Evolutionary conservation across 2,797 vertebrate genomes (phyloP).

Genomic region (Danio kyathit): DNA sequence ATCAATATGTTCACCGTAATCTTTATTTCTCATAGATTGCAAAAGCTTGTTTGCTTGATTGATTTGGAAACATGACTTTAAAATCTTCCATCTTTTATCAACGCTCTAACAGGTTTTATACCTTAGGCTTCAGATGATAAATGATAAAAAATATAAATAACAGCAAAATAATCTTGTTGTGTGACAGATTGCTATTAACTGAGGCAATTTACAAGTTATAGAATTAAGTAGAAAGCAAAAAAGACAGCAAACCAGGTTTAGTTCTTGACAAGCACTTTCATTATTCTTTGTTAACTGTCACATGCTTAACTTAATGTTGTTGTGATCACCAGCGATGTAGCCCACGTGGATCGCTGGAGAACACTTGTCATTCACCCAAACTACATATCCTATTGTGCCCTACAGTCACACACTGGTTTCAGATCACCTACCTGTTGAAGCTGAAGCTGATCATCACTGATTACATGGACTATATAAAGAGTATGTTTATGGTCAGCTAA

Average conservation of each 20-base stretch:
- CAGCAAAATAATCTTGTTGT: neutral
- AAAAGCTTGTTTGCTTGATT: neutral
- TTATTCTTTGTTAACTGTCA: slow-evolving; percentile 78
- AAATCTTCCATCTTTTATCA: neutral
- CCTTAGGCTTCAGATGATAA: neutral
- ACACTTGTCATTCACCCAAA: no score
- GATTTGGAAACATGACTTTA: neutral
- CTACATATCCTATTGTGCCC: no score
- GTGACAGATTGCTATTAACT: neutral
- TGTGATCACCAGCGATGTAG: no score
- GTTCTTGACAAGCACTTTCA: slow-evolving; percentile 68
- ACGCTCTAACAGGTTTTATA: neutral
- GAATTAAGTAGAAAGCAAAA: neutral
- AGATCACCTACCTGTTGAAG: no score
- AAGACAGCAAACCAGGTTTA: slow-evolving; percentile 26
- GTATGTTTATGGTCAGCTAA: no score
- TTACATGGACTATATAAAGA: no score
- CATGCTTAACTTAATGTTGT: slow-evolving; percentile 62
- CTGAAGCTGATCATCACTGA: no score
- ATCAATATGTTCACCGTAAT: neutral
- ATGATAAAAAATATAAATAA: neutral
- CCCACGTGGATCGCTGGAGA: no score
- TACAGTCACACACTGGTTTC: no score
- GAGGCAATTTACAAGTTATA: neutral
- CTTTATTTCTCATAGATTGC: neutral